Percentiles rank a stretch among this genome's conserved stretches.
These are phyloP conservation scores for Aphidius gifuensis DNA, from an alignment of 1,140 invertebrate species.

Conservation along the genomic window DNA sequence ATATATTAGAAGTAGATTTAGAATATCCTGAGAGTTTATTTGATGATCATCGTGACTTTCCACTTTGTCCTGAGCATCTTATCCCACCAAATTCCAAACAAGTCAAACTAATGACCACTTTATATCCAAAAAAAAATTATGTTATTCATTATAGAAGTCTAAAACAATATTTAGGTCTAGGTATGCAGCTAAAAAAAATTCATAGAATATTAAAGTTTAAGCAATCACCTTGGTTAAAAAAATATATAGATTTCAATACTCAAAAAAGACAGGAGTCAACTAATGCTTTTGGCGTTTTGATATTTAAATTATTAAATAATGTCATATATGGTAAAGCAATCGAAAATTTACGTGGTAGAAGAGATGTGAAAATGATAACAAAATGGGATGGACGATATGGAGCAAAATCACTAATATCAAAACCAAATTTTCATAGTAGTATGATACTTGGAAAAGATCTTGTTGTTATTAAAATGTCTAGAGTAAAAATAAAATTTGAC, in stretches of 20 bases:
- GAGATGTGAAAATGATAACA: constrained; percentile 28
- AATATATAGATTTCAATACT: too few relatives aligned
- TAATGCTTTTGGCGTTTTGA: too few relatives aligned
- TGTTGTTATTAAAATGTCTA: constrained; percentile 25
- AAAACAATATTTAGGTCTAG: too few relatives aligned
- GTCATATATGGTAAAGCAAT: constrained; percentile 29
- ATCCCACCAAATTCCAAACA: not conserved
- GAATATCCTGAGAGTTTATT: constrained; percentile 33
- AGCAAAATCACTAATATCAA: constrained; percentile 22
- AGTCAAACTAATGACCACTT: not conserved
- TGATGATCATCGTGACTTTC: constrained; percentile 39
- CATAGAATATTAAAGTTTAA: too few relatives aligned
- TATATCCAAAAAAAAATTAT: not conserved
- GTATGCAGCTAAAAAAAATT: too few relatives aligned
- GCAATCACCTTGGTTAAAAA: too few relatives aligned
- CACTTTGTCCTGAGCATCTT: constrained; percentile 38
- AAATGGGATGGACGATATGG: constrained; percentile 19
- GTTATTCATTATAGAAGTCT: too few relatives aligned
- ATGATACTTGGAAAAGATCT: constrained; percentile 30
- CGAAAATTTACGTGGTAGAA: constrained; percentile 35
- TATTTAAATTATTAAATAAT: constrained; percentile 45
- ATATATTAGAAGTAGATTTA: constrained; percentile 52
- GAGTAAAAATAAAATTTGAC: constrained; percentile 22
- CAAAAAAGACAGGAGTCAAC: too few relatives aligned
- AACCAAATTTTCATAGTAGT: constrained; percentile 33